A percentile compares a stretch with the other conserved stretches of the same genome.
phyloP scores from a whole-genome alignment of 1,140 invertebrate genomes.

The Cecropterus lyciades region DNA sequence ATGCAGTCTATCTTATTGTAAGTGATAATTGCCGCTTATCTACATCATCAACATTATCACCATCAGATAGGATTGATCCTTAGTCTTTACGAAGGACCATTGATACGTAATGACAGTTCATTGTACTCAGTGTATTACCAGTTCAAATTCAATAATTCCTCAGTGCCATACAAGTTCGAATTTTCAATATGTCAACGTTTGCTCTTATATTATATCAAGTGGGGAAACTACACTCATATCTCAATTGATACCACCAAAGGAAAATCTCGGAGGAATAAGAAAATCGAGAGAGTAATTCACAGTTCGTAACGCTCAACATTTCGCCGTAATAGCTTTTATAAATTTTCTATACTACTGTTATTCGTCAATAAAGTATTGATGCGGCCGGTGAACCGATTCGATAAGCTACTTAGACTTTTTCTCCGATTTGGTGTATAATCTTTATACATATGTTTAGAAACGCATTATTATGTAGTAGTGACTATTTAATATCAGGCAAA shows the following conservation, averaged over 20 bases:
- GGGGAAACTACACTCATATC: slow-evolving; percentile 31
- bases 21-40: no score
- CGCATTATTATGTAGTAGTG: no score
- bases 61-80: no score
- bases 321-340: slow-evolving; percentile 55
- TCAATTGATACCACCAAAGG: slow-evolving; percentile 35
- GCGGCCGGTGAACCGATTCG: slow-evolving; percentile 38
- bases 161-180: slow-evolving; percentile 3
- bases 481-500: no score
- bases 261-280: slow-evolving; percentile 39
- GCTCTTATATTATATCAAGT: slow-evolving; percentile 23
- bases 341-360: slow-evolving; percentile 56
- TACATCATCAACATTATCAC: no score
- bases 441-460: no score
- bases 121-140: no score
- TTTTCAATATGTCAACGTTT: slow-evolving; percentile 19
- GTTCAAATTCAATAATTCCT: slow-evolving; percentile 15
- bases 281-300: slow-evolving; percentile 50
- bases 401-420: background rate
- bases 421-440: background rate
- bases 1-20: no score
- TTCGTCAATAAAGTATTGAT: slow-evolving; percentile 54
- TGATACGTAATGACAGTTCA: no score
- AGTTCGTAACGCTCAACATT: slow-evolving; percentile 59
- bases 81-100: no score